Evolutionary conservation across 2,797 vertebrate genomes (phyloP).

Genomic region (Coluber constrictor): DNA sequence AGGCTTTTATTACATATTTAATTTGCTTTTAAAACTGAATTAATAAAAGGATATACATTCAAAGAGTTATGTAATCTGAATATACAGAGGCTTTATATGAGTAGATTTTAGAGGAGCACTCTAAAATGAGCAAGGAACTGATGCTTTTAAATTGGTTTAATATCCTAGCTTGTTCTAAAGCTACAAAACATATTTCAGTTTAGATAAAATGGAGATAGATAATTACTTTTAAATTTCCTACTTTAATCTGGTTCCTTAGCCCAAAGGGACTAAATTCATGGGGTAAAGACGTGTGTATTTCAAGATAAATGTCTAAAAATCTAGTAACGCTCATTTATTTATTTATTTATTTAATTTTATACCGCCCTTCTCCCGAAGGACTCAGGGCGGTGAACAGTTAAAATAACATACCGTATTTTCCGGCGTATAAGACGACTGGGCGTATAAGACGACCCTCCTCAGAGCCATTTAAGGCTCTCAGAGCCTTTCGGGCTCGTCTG

Average conservation of each 20-base stretch:
- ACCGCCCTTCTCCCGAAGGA: no score
- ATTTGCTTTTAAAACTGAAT: background rate
- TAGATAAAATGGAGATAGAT: background rate
- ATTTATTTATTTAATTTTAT: no score
- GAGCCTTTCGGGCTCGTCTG: no score
- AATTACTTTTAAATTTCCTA: background rate
- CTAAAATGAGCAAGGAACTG: background rate
- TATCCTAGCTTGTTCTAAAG: background rate
- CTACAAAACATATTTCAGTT: background rate
- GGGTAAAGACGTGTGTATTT: background rate
- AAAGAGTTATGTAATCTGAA: background rate
- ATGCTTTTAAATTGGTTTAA: background rate
- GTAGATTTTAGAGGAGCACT: background rate
- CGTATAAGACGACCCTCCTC: no score
- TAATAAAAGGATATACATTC: background rate
- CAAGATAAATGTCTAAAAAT: background rate
- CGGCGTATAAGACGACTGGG: no score
- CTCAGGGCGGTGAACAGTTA: no score
- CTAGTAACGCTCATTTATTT: no score
- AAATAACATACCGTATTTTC: no score
- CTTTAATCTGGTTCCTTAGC: background rate
- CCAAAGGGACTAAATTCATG: background rate
- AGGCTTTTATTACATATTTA: background rate
- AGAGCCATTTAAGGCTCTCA: no score
- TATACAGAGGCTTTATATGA: background rate